Base-by-base conservation (phyloP, 2,797 vertebrate genomes). In the Leuciscus waleckii region DNA sequence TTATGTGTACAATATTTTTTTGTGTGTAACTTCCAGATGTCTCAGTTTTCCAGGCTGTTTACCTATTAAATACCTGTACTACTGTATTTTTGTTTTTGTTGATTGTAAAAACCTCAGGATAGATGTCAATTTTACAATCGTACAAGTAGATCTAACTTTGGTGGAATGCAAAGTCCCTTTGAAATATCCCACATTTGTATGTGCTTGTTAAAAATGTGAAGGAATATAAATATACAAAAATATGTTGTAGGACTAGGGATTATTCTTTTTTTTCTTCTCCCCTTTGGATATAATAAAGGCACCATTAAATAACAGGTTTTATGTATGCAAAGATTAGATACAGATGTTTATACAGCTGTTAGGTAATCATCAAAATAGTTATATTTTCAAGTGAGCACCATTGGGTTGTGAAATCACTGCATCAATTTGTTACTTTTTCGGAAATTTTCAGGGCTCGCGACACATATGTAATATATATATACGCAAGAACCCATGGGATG, bases 31-130 rank as follows among this genome's bases (percentile, higher is more conserved):
- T 80, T 79, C 82, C 85, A 88, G 76, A 88, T 85, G 56, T 91
- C 21, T 88, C 49, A 89, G 43, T 77, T 79, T 81, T 71, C 23
- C 78, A 89, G 86, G 67, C 58, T 58, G 68, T 73, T 80, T 74
- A 80, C 61, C 63, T 87, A 16, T 87, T 54, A 26, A 29, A 43
- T 73, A 65, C 21, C 49, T 87, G 16, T 87, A 85, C 84, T 87
- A 83, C 84, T 89, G 82, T 87, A 70, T 88, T 68, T 68, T 82
- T 75, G 37, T 79, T 65, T 90, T 91, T 19, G 91, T 90, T 92
- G 83, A 88, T 89, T 93, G 87, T 93, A 86, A 93, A 93, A 93
- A 92, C 93, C 95, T 96, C 95, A 95, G 95, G 95, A 90, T 91
- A 87, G 87, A 88, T 80, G 70, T 84, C 71, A 86, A 39, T 54